These are phyloP conservation scores for Acipenser oxyrinchus DNA, from an alignment of 2,797 vertebrate genomes.

Conservation along the genomic window DNA sequence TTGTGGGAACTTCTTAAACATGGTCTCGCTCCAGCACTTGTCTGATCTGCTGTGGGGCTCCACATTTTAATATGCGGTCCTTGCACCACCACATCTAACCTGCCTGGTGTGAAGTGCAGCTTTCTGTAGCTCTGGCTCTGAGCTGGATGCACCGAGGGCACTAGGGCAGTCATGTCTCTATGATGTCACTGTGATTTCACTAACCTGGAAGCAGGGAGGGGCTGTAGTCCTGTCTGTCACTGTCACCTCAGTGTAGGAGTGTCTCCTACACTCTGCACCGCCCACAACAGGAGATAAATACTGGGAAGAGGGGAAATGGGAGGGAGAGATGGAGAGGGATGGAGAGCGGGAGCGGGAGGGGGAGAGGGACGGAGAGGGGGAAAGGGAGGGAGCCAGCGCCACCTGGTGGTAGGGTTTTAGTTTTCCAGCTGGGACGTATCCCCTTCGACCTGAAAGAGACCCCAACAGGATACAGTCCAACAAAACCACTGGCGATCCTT, in stretches of 20 bases:
- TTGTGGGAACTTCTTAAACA: not conserved
- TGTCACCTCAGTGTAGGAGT: slow-evolving; percentile 44
- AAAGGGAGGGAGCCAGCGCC: slow-evolving; percentile 40
- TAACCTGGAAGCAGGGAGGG: slow-evolving; percentile 69
- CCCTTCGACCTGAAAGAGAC: slow-evolving; percentile 62
- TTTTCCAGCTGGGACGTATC: slow-evolving; percentile 76
- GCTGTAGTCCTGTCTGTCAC: slow-evolving; percentile 29
- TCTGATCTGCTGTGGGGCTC: too few relatives aligned
- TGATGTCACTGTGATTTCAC: slow-evolving; percentile 11
- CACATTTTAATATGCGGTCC: too few relatives aligned
- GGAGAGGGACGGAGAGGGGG: slow-evolving; percentile 31
- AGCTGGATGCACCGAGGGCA: too few relatives aligned
- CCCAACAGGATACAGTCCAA: not conserved
- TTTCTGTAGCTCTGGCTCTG: too few relatives aligned
- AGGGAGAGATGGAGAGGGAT: too few relatives aligned
- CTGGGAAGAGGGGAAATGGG: not conserved
- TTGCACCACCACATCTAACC: too few relatives aligned
- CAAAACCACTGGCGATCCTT: not conserved
- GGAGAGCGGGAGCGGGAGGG: too few relatives aligned
- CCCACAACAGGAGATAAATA: slow-evolving; percentile 9
- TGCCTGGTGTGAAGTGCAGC: too few relatives aligned
- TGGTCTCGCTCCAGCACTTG: too few relatives aligned
- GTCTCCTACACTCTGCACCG: slow-evolving; percentile 39
- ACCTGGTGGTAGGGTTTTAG: slow-evolving; percentile 61
- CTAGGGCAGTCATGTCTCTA: too few relatives aligned